A percentile compares a stretch with the other conserved stretches of the same genome.
Conservation (phyloP, 53 echinoderm and acorn worm species). For the Apostichopus leukothele region DNA sequence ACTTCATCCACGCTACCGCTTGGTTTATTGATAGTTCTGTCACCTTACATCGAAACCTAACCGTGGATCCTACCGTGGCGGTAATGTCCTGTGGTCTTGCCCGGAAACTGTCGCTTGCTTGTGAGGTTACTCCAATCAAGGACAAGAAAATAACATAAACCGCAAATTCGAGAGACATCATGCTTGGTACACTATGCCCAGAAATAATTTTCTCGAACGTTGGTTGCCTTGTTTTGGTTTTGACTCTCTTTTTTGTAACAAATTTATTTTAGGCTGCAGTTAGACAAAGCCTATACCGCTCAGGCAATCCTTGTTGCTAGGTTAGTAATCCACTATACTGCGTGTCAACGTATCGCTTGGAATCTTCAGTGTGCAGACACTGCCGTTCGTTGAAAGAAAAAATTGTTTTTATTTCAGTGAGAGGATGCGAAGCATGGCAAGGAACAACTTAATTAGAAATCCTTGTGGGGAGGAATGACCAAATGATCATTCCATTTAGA, state of each 20-base stretch:
- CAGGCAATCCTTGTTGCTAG: too few species aligned
- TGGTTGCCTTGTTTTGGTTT: too few species aligned
- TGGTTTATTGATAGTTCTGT: slow-evolving; percentile 7
- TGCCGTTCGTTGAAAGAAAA: too few species aligned
- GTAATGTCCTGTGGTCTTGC: slow-evolving; percentile 17
- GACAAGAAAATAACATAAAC: background rate
- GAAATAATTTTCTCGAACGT: too few species aligned
- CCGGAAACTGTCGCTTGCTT: background rate
- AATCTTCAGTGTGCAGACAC: too few species aligned
- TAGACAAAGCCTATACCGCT: too few species aligned
- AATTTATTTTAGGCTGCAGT: too few species aligned
- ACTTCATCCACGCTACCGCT: slow-evolving; percentile 38
- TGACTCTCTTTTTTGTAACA: too few species aligned
- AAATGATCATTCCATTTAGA: background rate
- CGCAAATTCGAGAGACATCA: background rate
- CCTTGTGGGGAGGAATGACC: background rate
- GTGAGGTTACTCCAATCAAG: background rate
- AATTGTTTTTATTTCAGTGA: too few species aligned
- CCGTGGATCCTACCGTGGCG: background rate
- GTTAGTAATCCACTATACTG: too few species aligned
- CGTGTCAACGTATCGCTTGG: too few species aligned
- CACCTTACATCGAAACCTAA: slow-evolving; percentile 31
- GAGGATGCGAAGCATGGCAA: background rate
- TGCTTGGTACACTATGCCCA: too few species aligned
- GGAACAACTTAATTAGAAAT: background rate